Evolutionary conservation across 2,888 invertebrate genomes (phyloP).

Genomic region (Uropetala carovei): DNA sequence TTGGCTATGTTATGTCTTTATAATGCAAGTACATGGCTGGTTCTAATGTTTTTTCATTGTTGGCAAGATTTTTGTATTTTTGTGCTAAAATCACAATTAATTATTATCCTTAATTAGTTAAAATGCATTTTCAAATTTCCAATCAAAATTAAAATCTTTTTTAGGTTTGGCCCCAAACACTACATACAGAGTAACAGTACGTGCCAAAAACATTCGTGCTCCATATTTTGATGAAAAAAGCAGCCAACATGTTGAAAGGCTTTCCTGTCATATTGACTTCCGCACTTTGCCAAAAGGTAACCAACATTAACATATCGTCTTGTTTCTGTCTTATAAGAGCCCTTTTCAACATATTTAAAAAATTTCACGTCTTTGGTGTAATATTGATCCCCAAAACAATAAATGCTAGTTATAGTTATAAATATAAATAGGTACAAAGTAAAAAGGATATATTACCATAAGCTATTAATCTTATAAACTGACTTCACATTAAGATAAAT

Average conservation of each 20-base stretch:
- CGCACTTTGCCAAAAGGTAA: slow-evolving; percentile 94
- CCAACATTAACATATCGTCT: slow-evolving; percentile 72
- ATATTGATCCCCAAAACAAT: slow-evolving; percentile 18
- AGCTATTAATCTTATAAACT: not conserved
- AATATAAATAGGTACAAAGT: slow-evolving; percentile 14
- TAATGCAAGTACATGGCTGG: too few species aligned
- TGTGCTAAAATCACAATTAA: not conserved
- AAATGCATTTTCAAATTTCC: not conserved
- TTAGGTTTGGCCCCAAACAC: slow-evolving; percentile 94
- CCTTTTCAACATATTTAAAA: slow-evolving; percentile 12
- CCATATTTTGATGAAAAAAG: slow-evolving; percentile 79
- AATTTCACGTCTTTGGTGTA: slow-evolving; percentile 1
- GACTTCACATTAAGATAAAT: not conserved
- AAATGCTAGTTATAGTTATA: slow-evolving; percentile 47
- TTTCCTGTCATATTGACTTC: slow-evolving; percentile 92
- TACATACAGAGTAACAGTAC: slow-evolving; percentile 95
- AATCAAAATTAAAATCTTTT: slow-evolving; percentile 55
- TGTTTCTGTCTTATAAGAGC: not conserved
- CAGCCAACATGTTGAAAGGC: slow-evolving; percentile 84
- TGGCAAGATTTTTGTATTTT: not conserved
- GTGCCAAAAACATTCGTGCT: slow-evolving; percentile 92
- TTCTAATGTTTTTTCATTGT: too few species aligned
- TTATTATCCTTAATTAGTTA: not conserved
- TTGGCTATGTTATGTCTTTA: too few species aligned
- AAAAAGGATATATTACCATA: not conserved